Evolutionary conservation across 1,140 invertebrate genomes (phyloP).

Genomic region (Phymorhynchus buccinoides): DNA sequence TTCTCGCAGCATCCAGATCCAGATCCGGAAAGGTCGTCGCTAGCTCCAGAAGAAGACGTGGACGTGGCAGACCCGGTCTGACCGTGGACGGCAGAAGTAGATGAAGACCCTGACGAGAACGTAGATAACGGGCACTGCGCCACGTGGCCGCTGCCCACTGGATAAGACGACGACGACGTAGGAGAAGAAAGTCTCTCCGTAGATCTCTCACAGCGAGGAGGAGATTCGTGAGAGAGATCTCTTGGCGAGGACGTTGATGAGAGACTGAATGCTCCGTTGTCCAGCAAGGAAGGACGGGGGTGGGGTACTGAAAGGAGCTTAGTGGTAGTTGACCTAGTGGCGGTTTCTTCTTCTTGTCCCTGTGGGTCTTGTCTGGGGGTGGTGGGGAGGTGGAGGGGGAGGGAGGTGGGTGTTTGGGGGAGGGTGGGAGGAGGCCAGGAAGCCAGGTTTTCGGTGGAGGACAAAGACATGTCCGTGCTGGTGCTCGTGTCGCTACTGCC

Average conservation of each 20-base stretch:
- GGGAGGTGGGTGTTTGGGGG: neutral
- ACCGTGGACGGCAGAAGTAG: neutral
- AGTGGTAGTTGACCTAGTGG: too few relatives aligned
- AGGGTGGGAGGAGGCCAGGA: conserved; percentile 79
- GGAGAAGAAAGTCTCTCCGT: neutral
- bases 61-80: neutral
- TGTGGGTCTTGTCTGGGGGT: conserved; percentile 23
- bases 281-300: too few relatives aligned
- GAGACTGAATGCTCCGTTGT: too few relatives aligned
- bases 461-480: conserved; percentile 86
- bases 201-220: too few relatives aligned
- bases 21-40: neutral
- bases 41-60: neutral
- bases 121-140: neutral
- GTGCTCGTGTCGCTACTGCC: conserved; percentile 90
- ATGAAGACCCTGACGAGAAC: neutral
- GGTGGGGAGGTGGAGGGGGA: conserved; percentile 38
- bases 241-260: too few relatives aligned
- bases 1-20: too few relatives aligned
- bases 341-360: too few relatives aligned
- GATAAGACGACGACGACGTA: too few relatives aligned
- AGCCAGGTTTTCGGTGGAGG: conserved; percentile 89
- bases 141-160: too few relatives aligned
- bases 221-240: too few relatives aligned
- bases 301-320: too few relatives aligned